Evolutionary conservation across 2,888 invertebrate species (phyloP).

Genomic region (Lithophane ornitopus): DNA sequence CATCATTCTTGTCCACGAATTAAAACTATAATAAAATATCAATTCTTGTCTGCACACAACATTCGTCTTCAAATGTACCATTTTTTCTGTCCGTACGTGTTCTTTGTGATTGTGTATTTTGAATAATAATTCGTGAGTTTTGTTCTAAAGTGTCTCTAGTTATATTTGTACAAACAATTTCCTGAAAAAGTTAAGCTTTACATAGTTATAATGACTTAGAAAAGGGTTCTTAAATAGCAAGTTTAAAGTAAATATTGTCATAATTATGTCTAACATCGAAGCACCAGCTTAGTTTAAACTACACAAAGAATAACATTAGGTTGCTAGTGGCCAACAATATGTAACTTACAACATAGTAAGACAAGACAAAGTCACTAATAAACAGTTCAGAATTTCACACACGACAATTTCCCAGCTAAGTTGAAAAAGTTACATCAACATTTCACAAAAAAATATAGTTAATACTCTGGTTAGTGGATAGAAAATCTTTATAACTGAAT

Average conservation of each 20-base stretch:
- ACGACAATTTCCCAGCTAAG: neutral
- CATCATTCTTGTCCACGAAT: conserved; percentile 39
- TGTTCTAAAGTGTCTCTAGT: conserved; percentile 8
- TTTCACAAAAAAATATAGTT: neutral
- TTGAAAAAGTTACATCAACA: conserved; percentile 14
- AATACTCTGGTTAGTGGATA: neutral
- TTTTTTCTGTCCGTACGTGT: conserved; percentile 59
- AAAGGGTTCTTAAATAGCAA: conserved; percentile 45
- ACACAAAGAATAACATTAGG: conserved; percentile 22
- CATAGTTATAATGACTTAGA: conserved; percentile 38
- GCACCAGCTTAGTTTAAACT: conserved; percentile 46
- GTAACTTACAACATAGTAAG: neutral
- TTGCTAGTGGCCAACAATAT: conserved; percentile 20
- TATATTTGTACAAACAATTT: conserved; percentile 21
- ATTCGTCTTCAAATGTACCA: conserved; percentile 71
- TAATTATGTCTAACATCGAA: conserved; percentile 46
- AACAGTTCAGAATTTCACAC: conserved; percentile 10
- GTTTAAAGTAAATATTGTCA: conserved; percentile 51
- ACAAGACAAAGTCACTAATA: neutral
- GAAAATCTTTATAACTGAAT: conserved; percentile 24
- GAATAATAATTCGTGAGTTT: conserved; percentile 27
- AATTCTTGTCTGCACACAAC: conserved; percentile 72
- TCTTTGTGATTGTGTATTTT: conserved; percentile 69
- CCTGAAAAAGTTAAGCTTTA: conserved; percentile 18
- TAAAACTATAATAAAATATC: conserved; percentile 69